Percentiles rank a stretch among this genome's conserved stretches.
Conservation (phyloP, 2,797 vertebrate genomes). For the Pampus argenteus region DNA sequence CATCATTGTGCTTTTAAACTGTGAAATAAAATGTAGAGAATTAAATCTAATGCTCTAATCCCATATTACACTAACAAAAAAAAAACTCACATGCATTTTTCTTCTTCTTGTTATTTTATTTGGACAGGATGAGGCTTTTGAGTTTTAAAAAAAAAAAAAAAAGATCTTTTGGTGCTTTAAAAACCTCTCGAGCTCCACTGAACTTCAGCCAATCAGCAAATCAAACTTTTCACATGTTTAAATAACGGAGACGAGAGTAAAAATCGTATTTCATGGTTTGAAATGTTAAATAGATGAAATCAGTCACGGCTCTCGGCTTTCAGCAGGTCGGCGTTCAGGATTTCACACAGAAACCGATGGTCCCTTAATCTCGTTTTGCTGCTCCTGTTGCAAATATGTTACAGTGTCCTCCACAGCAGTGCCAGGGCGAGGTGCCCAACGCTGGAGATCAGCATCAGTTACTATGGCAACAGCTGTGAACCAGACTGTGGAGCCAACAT, state of each 20-base stretch:
- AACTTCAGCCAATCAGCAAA: background rate
- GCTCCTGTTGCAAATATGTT: slow-evolving; percentile 38
- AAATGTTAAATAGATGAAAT: background rate
- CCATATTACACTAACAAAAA: background rate
- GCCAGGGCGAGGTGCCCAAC: slow-evolving; percentile 49
- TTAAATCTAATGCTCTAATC: background rate
- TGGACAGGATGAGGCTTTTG: background rate
- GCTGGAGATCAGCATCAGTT: slow-evolving; percentile 68
- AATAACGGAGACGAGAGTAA: background rate
- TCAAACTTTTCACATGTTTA: background rate
- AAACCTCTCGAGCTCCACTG: background rate
- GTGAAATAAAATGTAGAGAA: too few relatives aligned
- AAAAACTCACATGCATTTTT: too few relatives aligned
- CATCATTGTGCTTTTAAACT: background rate
- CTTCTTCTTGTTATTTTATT: background rate
- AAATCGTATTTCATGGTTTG: background rate
- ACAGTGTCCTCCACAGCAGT: slow-evolving; percentile 32
- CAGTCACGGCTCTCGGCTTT: background rate
- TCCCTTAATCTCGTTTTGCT: slow-evolving; percentile 12
- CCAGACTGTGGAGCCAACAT: slow-evolving; percentile 61
- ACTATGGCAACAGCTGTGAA: slow-evolving; percentile 65
- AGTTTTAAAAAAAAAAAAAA: background rate
- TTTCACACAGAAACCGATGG: slow-evolving; percentile 13
- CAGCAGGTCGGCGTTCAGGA: background rate
- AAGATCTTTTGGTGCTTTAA: background rate